Conservation (phyloP, 2,797 vertebrate genomes). For the Oreortyx pictus region DNA sequence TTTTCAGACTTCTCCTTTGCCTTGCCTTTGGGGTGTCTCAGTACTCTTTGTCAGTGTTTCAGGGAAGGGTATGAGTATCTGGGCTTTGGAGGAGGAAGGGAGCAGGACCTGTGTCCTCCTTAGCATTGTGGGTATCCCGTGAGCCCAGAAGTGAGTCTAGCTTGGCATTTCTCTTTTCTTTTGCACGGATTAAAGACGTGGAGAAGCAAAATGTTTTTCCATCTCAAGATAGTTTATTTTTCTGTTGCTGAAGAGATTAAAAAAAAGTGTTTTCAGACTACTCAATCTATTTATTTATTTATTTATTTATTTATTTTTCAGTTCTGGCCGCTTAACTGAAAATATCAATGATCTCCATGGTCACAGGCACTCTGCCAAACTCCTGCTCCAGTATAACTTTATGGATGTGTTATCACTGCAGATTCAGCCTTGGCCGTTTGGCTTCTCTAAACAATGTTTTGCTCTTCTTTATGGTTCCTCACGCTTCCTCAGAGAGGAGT, state of each 20-base stretch:
- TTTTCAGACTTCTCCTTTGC: neutral
- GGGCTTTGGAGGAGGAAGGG: neutral
- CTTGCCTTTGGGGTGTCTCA: fast-evolving
- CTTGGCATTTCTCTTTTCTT: neutral
- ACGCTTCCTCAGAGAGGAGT: neutral
- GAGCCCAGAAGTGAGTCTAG: neutral
- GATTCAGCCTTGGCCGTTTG: neutral
- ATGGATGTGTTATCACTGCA: slow-evolving; percentile 24
- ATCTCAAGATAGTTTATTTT: neutral
- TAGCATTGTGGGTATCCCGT: neutral
- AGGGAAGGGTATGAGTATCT: neutral
- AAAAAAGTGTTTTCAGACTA: neutral
- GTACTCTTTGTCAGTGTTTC: fast-evolving
- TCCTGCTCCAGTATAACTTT: neutral
- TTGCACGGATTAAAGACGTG: neutral
- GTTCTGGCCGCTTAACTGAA: slow-evolving; percentile 19
- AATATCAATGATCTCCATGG: slow-evolving; percentile 18
- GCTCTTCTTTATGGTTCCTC: neutral
- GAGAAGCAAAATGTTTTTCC: neutral
- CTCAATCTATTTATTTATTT: neutral
- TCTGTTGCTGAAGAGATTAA: neutral
- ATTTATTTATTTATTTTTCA: neutral
- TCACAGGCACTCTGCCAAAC: neutral
- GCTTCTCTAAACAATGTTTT: neutral
- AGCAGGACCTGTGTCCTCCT: neutral